A percentile compares a stretch with the other conserved stretches of the same genome.
Evolutionary conservation across 2,113 vertebrate genomes (phyloP).

Genomic region (Hemichromis elongatus): DNA sequence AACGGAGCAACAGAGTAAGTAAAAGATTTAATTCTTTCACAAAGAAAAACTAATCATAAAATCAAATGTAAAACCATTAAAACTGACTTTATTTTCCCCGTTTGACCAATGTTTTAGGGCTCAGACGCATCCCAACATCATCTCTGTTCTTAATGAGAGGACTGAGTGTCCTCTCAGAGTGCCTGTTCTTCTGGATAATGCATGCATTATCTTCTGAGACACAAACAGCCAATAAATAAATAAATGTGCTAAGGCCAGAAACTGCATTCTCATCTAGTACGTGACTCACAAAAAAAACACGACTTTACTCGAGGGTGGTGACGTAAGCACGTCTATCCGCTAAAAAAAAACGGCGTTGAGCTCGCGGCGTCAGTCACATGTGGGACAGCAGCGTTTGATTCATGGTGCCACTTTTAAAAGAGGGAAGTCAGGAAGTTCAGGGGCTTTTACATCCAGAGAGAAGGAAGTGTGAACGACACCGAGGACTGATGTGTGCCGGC

Average conservation of each 20-base stretch:
- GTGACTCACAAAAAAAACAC: not conserved
- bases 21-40: not conserved
- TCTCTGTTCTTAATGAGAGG: not conserved
- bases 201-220: not conserved
- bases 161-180: not conserved
- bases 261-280: not conserved
- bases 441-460: not conserved
- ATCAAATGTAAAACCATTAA: not conserved
- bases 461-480: not conserved
- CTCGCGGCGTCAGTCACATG: not conserved
- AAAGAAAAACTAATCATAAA: not conserved
- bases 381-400: not conserved
- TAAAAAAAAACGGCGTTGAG: not conserved
- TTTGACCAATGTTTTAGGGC: not conserved
- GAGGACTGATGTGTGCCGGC: not conserved
- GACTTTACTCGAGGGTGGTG: not conserved
- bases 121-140: not conserved
- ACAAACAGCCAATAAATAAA: not conserved
- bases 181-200: not conserved
- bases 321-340: not conserved
- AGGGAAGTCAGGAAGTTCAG: conserved; percentile 14
- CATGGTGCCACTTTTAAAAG: not conserved
- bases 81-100: not conserved
- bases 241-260: not conserved
- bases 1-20: not conserved